phyloP scores from a whole-genome alignment of 2,113 vertebrate species.

The Thermophis baileyi region DNA sequence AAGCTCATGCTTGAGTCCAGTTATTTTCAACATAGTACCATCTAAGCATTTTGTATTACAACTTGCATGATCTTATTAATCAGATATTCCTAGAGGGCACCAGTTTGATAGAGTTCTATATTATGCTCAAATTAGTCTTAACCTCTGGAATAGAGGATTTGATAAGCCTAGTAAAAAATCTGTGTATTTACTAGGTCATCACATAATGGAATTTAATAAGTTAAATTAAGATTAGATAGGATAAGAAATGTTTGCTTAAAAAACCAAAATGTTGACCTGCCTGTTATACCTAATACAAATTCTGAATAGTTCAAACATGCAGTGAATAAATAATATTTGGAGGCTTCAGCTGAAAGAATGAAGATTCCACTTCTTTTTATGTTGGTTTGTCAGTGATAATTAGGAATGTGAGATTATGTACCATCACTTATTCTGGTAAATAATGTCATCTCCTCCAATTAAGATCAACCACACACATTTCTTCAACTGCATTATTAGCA shows the following conservation, averaged over 20 bases:
- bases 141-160: background rate
- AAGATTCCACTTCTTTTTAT: constrained; percentile 52
- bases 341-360: constrained; percentile 39
- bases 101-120: background rate
- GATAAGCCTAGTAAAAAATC: background rate
- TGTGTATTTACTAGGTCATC: background rate
- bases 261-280: background rate
- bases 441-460: constrained; percentile 71
- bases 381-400: constrained; percentile 62
- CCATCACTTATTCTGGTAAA: constrained; percentile 68
- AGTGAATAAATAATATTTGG: constrained; percentile 49
- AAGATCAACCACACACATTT: constrained; percentile 61
- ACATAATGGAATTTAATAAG: background rate
- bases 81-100: background rate
- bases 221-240: background rate
- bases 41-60: background rate
- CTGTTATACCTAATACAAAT: constrained; percentile 14
- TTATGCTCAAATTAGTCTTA: background rate
- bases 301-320: constrained; percentile 14
- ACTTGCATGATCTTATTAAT: background rate
- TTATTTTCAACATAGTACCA: no score
- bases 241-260: background rate
- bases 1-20: background rate
- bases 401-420: constrained; percentile 62
- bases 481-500: constrained; percentile 61